Percentiles rank a stretch among this genome's conserved stretches.
Conservation (phyloP, 2,797 vertebrate species). For the Danio aesculapii region DNA sequence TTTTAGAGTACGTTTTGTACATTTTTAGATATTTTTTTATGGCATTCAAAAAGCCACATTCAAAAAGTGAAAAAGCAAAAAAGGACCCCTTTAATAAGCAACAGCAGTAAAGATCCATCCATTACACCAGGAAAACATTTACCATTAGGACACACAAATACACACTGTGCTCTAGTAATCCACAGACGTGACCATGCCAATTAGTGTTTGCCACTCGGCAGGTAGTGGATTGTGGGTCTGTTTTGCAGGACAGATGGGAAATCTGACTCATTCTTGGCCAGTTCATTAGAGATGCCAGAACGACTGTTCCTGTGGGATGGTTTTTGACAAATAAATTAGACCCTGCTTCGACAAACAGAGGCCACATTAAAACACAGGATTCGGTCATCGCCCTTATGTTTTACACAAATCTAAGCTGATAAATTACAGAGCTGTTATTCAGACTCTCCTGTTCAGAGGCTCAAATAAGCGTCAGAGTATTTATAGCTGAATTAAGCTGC, state of each 20-base stretch:
- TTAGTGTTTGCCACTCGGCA: conserved; percentile 59
- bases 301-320: conserved; percentile 31
- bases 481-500: neutral
- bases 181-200: conserved; percentile 69
- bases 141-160: neutral
- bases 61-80: too few relatives aligned
- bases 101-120: neutral
- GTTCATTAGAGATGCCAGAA: conserved; percentile 35
- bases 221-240: conserved; percentile 25
- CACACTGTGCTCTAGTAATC: conserved; percentile 70
- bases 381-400: neutral
- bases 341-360: conserved; percentile 22
- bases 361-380: conserved; percentile 14
- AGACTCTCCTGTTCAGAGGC: conserved; percentile 9
- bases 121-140: neutral
- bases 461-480: neutral
- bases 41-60: too few relatives aligned
- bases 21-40: too few relatives aligned
- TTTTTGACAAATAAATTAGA: conserved; percentile 43
- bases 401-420: neutral
- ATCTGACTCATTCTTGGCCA: conserved; percentile 40
- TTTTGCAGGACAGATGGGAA: conserved; percentile 13
- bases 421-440: neutral
- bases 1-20: too few relatives aligned
- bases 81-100: neutral